Conservation (phyloP, 1,140 invertebrate genomes). For the Heterodera schachtii region DNA sequence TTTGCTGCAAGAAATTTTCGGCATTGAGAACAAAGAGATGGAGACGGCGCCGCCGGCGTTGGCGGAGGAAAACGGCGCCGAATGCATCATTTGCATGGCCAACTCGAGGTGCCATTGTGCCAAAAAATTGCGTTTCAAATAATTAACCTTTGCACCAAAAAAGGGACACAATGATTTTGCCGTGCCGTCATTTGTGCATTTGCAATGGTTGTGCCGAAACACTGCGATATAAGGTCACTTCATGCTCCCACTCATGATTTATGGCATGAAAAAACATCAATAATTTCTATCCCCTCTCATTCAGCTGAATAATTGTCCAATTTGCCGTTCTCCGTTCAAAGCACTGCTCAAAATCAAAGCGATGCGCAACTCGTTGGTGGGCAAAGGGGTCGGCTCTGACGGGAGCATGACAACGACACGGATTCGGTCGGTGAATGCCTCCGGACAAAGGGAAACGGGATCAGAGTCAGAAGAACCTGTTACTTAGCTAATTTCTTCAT, state of each 20-base stretch:
- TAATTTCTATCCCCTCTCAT: no score
- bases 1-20: constrained; percentile 96
- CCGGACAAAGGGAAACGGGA: no score
- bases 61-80: constrained; percentile 87
- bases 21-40: constrained; percentile 89
- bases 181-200: constrained; percentile 93
- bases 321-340: constrained; percentile 93
- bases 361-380: constrained; percentile 69
- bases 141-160: neutral
- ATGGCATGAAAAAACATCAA: neutral
- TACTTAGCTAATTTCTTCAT: no score
- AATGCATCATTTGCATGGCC: constrained; percentile 99
- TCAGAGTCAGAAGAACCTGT: no score
- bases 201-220: constrained; percentile 97
- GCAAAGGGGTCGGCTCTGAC: constrained; percentile 42
- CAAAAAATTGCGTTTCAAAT: neutral
- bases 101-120: constrained; percentile 72
- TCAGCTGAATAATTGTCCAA: constrained; percentile 82
- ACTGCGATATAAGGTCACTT: constrained; percentile 77
- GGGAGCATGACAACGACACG: constrained; percentile 33
- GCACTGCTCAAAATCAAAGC: constrained; percentile 93
- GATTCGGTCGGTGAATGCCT: constrained; percentile 5
- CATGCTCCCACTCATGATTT: neutral
- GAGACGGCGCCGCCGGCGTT: constrained; percentile 14
- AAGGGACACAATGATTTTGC: constrained; percentile 94